phyloP scores from a whole-genome alignment of 2,797 vertebrate species.

The Threskiornis aethiopicus region DNA sequence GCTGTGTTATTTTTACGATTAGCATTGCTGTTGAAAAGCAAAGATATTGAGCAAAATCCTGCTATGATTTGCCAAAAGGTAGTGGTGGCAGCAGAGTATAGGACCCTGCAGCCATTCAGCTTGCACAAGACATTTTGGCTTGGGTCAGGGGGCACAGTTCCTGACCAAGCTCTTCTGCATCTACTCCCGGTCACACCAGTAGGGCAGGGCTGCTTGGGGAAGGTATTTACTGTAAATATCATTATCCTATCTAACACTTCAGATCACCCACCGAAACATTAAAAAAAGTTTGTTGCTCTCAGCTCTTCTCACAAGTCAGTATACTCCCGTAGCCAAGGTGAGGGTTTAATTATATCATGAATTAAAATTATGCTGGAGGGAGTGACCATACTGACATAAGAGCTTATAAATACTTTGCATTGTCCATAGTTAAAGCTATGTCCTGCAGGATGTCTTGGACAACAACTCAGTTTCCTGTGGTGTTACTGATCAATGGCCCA shows the following conservation, averaged over 20 bases:
- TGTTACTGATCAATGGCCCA: neutral
- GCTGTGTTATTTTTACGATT: neutral
- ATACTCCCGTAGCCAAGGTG: neutral
- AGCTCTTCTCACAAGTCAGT: neutral
- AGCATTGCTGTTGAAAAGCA: neutral
- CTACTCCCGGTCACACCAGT: neutral
- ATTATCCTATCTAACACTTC: neutral
- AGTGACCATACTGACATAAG: neutral
- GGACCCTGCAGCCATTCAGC: neutral
- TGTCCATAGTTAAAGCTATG: neutral
- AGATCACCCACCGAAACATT: neutral
- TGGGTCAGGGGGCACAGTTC: neutral
- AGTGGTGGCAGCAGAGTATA: neutral
- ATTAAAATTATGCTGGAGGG: neutral
- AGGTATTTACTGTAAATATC: neutral
- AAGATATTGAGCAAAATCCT: neutral
- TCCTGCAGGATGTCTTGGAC: neutral
- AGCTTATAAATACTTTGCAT: neutral
- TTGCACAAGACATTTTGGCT: neutral
- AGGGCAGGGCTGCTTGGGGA: neutral
- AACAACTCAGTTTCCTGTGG: neutral
- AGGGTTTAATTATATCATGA: neutral
- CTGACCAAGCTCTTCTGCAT: neutral
- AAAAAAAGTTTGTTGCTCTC: neutral
- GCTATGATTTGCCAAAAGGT: neutral